Evolutionary conservation across 2,113 vertebrate genomes (phyloP).

Genomic region (Cacatua alba): DNA sequence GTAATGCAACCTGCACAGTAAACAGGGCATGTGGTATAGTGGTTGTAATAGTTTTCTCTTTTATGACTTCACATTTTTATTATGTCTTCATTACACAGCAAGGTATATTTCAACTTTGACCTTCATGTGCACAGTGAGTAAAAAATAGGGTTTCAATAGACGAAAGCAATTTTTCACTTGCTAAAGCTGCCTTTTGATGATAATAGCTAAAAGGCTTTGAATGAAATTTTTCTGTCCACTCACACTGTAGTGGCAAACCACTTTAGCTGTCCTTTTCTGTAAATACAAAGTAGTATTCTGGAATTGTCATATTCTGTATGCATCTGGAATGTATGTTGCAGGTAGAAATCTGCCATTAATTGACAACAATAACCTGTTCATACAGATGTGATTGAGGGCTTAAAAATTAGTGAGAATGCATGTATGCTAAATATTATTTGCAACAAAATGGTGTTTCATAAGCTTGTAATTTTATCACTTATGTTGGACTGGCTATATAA

Average conservation of each 20-base stretch:
- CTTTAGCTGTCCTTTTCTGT: background rate
- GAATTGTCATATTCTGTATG: fast-evolving
- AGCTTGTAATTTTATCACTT: background rate
- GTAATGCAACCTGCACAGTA: background rate
- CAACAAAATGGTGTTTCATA: background rate
- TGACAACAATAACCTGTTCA: background rate
- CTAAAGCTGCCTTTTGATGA: slow-evolving; percentile 21
- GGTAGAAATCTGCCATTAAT: background rate
- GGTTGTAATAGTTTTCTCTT: background rate
- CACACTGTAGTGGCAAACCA: background rate
- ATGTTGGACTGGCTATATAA: fast-evolving
- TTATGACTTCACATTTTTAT: slow-evolving; percentile 32
- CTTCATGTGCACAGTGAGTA: background rate
- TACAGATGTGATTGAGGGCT: background rate
- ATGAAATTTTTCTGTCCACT: background rate
- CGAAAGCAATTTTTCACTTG: background rate
- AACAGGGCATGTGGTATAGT: background rate
- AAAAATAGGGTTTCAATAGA: slow-evolving; percentile 32
- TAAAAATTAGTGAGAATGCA: background rate
- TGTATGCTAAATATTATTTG: background rate
- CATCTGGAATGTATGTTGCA: background rate
- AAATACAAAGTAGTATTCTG: background rate
- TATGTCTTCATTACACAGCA: slow-evolving; percentile 1
- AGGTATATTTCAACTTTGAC: slow-evolving; percentile 39
- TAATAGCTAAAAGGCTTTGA: background rate